Base-by-base conservation (phyloP, 2,113 vertebrate genomes). In the Cephalopholis sonnerati region DNA sequence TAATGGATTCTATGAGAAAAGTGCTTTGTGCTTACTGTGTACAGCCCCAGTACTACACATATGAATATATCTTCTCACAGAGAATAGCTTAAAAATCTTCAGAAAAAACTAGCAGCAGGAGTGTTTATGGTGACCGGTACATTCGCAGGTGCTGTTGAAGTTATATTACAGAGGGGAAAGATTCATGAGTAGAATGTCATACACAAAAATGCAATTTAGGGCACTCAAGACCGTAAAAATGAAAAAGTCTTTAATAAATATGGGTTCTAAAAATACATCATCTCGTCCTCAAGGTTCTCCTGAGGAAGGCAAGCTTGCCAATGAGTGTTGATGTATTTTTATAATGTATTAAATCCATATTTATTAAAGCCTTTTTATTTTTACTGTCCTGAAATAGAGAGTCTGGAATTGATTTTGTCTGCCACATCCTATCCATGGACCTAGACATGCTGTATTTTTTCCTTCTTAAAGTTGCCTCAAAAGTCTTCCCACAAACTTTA, bases 371-470 rank as follows among this genome's bases (percentile, higher is more conserved):
- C 25, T 59, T 70, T 81, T 78, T 74, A 85, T 79, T 85, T 72
- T 72, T 71, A 69, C 39, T 16, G 53, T 67, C 16, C 54, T 25
- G 44, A 27, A 68, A 50, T n/a, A 17, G 32, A 65, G 73, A 1
- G 5, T 13, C 55, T 74, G 20, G 44, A 51, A 87, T 83, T 75
- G 74, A 86, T 80, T 86, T 74, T 67, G 46, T 81, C 62, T 61
- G 39, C 29, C 11, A 32, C 67, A 25, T 74, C 80, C 36, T 15
- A 48, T 39, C 29, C 0, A 1, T 64, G 41, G 46, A 70, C 18
- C 69, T 24, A 20, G 25, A 51, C 29, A 4, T 36, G 24, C n/a
- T 54, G 57, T 20, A 46, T 55, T 70, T 36, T 41, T 63, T 32
- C 2, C n/a, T 41, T 48, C 51, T 58, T 24, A 57, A 24, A 32